Evolutionary conservation across 2,113 vertebrate species (phyloP).

Genomic region (Sylvia atricapilla): DNA sequence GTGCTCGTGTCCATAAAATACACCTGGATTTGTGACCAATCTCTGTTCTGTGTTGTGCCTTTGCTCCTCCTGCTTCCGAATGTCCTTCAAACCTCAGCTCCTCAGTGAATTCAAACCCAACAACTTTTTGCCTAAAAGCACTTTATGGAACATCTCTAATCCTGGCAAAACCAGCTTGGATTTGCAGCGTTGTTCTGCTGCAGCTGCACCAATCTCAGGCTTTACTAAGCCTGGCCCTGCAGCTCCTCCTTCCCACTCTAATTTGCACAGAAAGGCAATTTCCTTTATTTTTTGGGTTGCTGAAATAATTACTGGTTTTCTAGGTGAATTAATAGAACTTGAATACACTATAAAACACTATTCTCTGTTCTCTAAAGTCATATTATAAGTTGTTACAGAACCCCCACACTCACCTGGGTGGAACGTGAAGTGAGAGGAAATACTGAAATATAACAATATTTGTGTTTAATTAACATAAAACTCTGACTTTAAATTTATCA

Average conservation of each 20-base stretch:
- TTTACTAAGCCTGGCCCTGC: background rate
- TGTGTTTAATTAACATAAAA: too few species aligned
- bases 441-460: background rate
- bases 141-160: background rate
- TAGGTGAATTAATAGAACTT: background rate
- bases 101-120: background rate
- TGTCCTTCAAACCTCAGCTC: background rate
- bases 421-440: background rate
- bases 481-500: background rate
- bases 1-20: background rate
- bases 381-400: background rate
- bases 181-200: background rate
- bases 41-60: constrained; percentile 45
- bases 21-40: constrained; percentile 62
- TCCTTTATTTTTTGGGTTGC: background rate
- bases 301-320: background rate
- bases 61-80: constrained; percentile 15
- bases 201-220: background rate
- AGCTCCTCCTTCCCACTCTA: background rate
- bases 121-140: constrained; percentile 26
- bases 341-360: background rate
- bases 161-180: background rate
- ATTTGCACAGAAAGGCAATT: background rate
- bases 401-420: background rate
- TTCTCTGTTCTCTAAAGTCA: background rate